These are phyloP conservation scores for Geotrupes spiniger DNA, from an alignment of 2,888 invertebrate genomes.

Conservation along the genomic window DNA sequence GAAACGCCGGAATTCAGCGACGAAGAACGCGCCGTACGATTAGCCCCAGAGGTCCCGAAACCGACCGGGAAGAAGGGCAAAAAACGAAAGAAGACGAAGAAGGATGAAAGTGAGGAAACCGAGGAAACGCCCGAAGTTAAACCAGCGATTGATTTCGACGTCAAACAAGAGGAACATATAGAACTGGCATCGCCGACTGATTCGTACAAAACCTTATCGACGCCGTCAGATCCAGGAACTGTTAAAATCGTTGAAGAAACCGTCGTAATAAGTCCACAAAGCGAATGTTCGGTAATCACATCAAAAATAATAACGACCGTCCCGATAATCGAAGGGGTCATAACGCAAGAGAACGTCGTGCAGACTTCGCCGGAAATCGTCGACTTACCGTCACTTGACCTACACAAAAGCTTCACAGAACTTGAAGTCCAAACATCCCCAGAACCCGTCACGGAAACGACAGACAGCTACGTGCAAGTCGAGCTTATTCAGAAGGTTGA, in stretches of 20 bases:
- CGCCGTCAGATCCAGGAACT: constrained; percentile 57
- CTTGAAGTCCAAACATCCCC: constrained; percentile 53
- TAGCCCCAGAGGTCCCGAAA: constrained; percentile 30
- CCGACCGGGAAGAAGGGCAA: constrained; percentile 36
- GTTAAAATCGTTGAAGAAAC: constrained; percentile 68
- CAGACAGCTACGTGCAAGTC: constrained; percentile 19
- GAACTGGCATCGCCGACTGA: constrained; percentile 56
- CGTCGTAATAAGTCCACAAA: constrained; percentile 56
- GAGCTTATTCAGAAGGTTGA: constrained; percentile 25
- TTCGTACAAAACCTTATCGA: constrained; percentile 60
- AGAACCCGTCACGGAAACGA: constrained; percentile 35
- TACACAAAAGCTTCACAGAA: constrained; percentile 47
- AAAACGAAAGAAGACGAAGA: constrained; percentile 46
- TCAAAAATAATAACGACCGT: constrained; percentile 53
- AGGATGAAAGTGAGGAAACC: constrained; percentile 37
- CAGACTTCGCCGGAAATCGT: constrained; percentile 60
- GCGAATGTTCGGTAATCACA: constrained; percentile 55
- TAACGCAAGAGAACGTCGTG: constrained; percentile 56
- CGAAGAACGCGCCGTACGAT: constrained; percentile 36
- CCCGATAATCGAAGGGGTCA: constrained; percentile 58
- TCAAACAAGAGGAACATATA: constrained; percentile 50
- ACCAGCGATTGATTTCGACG: constrained; percentile 15
- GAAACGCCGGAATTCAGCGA: constrained; percentile 48
- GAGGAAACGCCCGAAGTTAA: constrained; percentile 33
- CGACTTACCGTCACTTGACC: constrained; percentile 46